phyloP scores from a whole-genome alignment of 2,113 vertebrate species.

The Carettochelys insculpta region DNA sequence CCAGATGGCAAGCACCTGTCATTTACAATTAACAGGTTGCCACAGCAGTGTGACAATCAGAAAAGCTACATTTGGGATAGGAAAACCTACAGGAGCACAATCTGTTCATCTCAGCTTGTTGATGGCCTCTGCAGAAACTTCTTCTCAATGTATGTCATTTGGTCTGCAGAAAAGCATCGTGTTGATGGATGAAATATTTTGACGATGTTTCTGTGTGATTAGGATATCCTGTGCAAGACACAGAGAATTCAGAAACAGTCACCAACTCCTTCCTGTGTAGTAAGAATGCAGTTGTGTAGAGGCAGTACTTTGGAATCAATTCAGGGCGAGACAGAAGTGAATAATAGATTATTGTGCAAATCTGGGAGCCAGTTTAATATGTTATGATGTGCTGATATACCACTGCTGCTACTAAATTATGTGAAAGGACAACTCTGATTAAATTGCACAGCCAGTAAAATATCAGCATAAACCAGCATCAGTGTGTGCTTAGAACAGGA shows the following conservation, averaged over 20 bases:
- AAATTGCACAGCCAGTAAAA: neutral
- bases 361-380: neutral
- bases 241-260: neutral
- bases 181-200: neutral
- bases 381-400: neutral
- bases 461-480: neutral
- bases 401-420: neutral
- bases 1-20: neutral
- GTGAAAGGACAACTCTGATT: neutral
- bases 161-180: neutral
- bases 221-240: neutral
- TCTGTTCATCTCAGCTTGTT: rapidly evolving
- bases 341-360: neutral
- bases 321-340: rapidly evolving
- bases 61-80: neutral
- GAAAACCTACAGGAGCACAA: neutral
- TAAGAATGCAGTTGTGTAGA: neutral
- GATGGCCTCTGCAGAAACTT: neutral
- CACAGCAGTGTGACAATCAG: neutral
- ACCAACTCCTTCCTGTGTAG: neutral
- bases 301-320: neutral
- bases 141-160: neutral
- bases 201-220: rapidly evolving
- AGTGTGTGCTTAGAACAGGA: neutral
- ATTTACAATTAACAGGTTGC: neutral